A percentile compares a stretch with the other conserved stretches of the same genome.
Conservation (phyloP, 2,888 invertebrate species). For the Elysia crispata region DNA sequence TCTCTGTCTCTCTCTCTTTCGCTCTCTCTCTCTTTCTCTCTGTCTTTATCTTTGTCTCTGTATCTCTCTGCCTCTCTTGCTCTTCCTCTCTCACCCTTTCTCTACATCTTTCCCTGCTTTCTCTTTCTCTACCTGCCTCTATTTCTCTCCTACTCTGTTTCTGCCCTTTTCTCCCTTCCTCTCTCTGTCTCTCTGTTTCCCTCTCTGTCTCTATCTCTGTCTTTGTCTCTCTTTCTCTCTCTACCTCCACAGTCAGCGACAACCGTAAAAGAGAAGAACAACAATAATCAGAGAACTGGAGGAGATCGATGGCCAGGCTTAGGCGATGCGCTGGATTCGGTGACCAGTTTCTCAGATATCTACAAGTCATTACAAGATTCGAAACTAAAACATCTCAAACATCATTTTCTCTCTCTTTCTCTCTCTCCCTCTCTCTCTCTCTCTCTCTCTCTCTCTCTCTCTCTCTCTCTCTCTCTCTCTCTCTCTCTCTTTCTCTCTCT, state of each 20-base stretch:
- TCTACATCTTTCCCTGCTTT: background rate
- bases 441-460: background rate
- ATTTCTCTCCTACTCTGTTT: background rate
- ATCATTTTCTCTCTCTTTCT: background rate
- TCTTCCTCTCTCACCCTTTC: background rate
- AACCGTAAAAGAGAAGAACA: too few species aligned
- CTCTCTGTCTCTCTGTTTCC: background rate
- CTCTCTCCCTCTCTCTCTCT: background rate
- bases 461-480: background rate
- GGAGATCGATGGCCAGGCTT: too few species aligned
- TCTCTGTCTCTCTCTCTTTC: background rate
- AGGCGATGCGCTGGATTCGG: too few species aligned
- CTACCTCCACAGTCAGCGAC: too few species aligned
- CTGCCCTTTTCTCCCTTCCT: background rate
- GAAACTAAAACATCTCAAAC: too few species aligned
- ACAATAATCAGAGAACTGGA: too few species aligned
- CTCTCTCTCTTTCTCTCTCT: background rate
- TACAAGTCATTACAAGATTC: too few species aligned
- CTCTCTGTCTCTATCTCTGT: background rate
- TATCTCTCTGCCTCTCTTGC: background rate
- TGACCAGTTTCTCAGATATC: too few species aligned
- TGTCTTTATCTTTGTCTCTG: background rate
- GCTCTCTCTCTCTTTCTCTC: background rate
- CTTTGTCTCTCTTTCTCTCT: constrained; percentile 5
- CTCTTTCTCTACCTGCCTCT: background rate